Base-by-base conservation (phyloP, 1,140 invertebrate genomes). In the Panulirus ornatus region DNA sequence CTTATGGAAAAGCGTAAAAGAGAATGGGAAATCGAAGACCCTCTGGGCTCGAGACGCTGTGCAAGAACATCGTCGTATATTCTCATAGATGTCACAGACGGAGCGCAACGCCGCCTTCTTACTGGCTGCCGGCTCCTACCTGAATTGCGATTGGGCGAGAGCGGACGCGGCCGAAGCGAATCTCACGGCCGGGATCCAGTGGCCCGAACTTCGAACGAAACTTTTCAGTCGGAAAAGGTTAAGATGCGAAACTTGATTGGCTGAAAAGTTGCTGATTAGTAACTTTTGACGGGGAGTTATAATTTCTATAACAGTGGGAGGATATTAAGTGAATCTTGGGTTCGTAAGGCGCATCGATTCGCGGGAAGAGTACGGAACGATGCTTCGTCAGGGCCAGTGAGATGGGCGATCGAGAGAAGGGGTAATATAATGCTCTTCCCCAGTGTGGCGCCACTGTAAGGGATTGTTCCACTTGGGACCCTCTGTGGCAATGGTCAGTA, bases 61-160 rank as follows among this genome's bases (percentile, higher is more conserved):
- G 84, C 71, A 58, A 79, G 79, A 83, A 89, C 87, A 83, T 36
- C 79, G 44, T 89, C 87, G 84, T 89, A 89, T 89, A 84, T 89
- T 73, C 87, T 89, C 87, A 84, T 89, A 89, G 87, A 76, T 89
- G 87, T 89, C 87, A 89, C 87, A 89, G 71, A 70, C 66, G 42
- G 79, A 83, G 44, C 63, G n/a, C 36, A 16, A 75, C 19, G 19
- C 63, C 34, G 78, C 44, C 87, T 89, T 89, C 79, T 89, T 47
- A 89, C 84, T 89, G 87, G 87, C 71, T 47, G 79, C 40, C 47
- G n/a, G 42, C 27, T 38, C n/a, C 44, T 58, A 76, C 40, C 19
- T 30, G 87, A 84, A 34, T 89, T 89, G 66, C 27, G 79, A 89
- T 89, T 89, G 87, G 87, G 30, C 27, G 36, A 42, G 79, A 63